These are phyloP conservation scores for Falcunculus frontatus DNA, from an alignment of 2,113 vertebrate genomes.

Conservation along the genomic window DNA sequence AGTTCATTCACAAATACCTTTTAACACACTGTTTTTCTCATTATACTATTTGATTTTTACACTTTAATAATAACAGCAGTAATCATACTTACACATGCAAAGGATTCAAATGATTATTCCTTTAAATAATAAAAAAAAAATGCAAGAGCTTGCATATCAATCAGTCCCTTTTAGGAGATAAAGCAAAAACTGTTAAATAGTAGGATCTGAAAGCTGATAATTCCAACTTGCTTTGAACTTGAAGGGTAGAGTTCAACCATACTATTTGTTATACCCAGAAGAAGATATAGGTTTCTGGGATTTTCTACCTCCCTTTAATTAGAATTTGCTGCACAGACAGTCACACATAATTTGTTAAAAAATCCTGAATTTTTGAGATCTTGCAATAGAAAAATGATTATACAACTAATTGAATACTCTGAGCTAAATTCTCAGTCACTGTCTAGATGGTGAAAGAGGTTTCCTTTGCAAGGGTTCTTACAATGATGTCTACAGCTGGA, in stretches of 20 bases:
- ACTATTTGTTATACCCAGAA: background rate
- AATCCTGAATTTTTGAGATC: background rate
- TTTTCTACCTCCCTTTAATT: background rate
- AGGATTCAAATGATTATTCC: background rate
- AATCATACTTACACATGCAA: background rate
- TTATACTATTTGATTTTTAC: background rate
- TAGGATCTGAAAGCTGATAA: background rate
- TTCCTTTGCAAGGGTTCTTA: background rate
- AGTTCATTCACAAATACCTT: background rate
- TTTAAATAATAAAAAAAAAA: background rate
- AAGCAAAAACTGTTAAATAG: background rate
- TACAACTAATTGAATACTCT: background rate
- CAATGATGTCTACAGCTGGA: background rate
- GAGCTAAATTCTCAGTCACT: background rate
- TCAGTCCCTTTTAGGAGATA: background rate
- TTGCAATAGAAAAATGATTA: background rate
- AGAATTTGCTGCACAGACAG: background rate
- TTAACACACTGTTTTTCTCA: background rate
- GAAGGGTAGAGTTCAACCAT: background rate
- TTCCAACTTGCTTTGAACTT: background rate
- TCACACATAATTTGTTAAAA: background rate
- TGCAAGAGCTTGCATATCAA: background rate
- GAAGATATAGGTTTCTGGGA: background rate
- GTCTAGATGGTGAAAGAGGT: background rate
- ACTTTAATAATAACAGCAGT: background rate